Evolutionary conservation across 2,113 vertebrate genomes (phyloP), one percentile per base, ranked within the genome.

Genomic region (Taurulus bubalis): DNA sequence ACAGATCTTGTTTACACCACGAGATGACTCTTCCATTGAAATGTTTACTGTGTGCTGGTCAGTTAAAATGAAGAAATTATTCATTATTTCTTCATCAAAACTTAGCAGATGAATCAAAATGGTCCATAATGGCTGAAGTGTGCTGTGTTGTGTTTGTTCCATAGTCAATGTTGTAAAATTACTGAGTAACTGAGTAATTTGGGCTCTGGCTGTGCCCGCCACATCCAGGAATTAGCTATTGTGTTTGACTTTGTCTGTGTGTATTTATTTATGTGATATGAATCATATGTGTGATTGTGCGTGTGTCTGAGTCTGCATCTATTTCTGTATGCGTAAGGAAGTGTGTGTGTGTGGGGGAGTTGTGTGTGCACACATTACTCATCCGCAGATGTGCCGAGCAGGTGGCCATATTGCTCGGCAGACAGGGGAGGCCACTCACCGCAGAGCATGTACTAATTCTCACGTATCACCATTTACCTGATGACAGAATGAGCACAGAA

Each of bases 381-480:
- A 59, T 71, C 68, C 68, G 77, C 85, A 90, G 84, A 92, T 90
- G 80, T 88, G 76, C 67, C 4, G 62, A 91, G 83, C 90, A 90
- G 89, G 85, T 90, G 91, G 84, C 60, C 79, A 72, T 66, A 80
- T 88, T 81, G 70, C 42, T 84, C 80, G 69, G 75, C 80, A 72
- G 40, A 58, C 70, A 60, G 30, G 14, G 34, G 51, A 68, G 78
- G 70, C n/a, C 62, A 38, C 64, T 76, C 79, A 26, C 59, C 38
- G 45, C 47, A 71, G 45, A 68, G 53, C 72, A 42, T 66, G 40
- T 18, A 32, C 76, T 26, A n/a, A 68, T 69, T 71, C 62, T 82
- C 51, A 56, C 71, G 59, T 70, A 79, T 83, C 80, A 65, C 30
- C 56, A 36, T 65, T 53, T 67, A 85, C 77, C 73, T 80, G 77